Evolutionary conservation across 2,113 vertebrate species (phyloP), one percentile per base, ranked within the genome.

Genomic region (Laterallus jamaicensis): DNA sequence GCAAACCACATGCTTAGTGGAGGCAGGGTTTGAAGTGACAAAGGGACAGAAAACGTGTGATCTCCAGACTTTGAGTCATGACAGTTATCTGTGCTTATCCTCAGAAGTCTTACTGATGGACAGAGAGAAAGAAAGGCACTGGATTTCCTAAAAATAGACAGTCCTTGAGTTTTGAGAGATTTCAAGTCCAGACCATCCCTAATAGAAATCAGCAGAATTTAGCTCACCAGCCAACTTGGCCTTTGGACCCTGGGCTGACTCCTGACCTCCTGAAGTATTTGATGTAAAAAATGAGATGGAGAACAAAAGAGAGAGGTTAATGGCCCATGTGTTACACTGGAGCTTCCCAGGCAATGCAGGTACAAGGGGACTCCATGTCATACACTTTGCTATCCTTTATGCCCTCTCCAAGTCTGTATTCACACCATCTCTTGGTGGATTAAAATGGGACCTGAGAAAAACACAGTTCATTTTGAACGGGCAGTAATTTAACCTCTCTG

Each of bases 391-490:
- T 88, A 22, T 58, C 58, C 56, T 81, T 60, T 78, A 75, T 55
- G 54, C 55, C 80, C 91, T 96, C 97, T 94, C 49, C 89, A 74
- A 90, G 76, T 10, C 90, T 79, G 75, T 94, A 96, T 84, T 80
- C 95, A 77, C 63, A 94, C 44, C 69, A 56, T 62, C 50, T 93
- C 83, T 49, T 60, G 40, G 59, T 20, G 92, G 67, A 94, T 71
- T 95, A 96, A 95, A 92, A 91, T 26, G 60, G 82, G 60, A 94
- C 71, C 84, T 64, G 28, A 44, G 83, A 91, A 95, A 94, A 68
- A 55, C n/a, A 70, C 58, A 40, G 62, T 47, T 88, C 39, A n/a
- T 91, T 96, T 32, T 90, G 90, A 91, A 90, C 15, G 37, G 93
- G 81, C 69, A 96, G 75, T 73, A 91, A 91, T 88, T 60, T 77